These are phyloP conservation scores for Ctenochaetus hawaiiensis DNA, from an alignment of 2,797 vertebrate genomes.

Conservation along the genomic window DNA sequence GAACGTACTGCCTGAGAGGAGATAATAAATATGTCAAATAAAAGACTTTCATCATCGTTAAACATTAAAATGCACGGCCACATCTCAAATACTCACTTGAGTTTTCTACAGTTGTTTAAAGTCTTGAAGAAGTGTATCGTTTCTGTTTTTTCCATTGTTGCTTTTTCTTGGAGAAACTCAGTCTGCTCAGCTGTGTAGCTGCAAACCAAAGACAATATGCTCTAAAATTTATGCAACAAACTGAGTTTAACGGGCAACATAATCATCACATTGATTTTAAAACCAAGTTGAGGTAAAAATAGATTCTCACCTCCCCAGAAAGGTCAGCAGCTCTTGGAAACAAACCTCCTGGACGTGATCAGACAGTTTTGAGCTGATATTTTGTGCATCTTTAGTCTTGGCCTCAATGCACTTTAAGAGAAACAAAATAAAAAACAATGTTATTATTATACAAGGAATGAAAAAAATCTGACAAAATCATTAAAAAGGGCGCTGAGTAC, in stretches of 20 bases:
- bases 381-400: not conserved
- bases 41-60: not conserved
- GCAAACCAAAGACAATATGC: not conserved
- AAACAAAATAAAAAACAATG: not conserved
- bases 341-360: slow-evolving; percentile 50
- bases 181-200: slow-evolving; percentile 66
- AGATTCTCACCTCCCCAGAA: slow-evolving; percentile 66
- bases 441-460: not conserved
- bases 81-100: slow-evolving; percentile 68
- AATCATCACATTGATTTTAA: too few relatives aligned
- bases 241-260: not conserved
- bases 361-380: slow-evolving; percentile 40
- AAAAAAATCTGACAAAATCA: too few relatives aligned
- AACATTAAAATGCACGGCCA: too few relatives aligned
- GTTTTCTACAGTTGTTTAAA: slow-evolving; percentile 67
- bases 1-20: slow-evolving; percentile 57
- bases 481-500: slow-evolving; percentile 37
- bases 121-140: slow-evolving; percentile 59
- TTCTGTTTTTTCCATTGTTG: slow-evolving; percentile 13
- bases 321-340: slow-evolving; percentile 62
- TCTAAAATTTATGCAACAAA: not conserved
- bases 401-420: slow-evolving; percentile 65
- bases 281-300: not conserved
- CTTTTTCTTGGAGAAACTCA: slow-evolving; percentile 12
- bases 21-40: not conserved